Percentiles rank a stretch among this genome's conserved stretches.
phyloP scores from a whole-genome alignment of 2,113 vertebrate genomes.

The Diglossa brunneiventris region DNA sequence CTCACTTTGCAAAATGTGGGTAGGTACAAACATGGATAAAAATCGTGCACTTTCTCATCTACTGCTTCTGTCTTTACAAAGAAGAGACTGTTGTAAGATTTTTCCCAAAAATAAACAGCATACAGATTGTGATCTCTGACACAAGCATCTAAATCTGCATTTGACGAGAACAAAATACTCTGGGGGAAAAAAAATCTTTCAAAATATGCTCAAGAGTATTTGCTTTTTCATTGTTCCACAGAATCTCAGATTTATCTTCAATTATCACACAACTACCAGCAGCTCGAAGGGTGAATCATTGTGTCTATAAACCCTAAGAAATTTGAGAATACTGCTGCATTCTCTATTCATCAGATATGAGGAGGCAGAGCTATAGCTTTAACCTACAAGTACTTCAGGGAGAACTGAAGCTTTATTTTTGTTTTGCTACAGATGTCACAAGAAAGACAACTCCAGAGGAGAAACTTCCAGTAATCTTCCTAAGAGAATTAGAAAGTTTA shows the following conservation, averaged over 20 bases:
- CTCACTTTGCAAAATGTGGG: neutral
- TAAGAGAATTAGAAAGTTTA: neutral
- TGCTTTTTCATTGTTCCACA: neutral
- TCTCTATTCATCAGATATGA: conserved; percentile 1
- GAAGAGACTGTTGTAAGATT: neutral
- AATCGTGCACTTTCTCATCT: neutral
- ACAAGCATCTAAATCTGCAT: neutral
- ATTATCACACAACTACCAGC: conserved; percentile 5
- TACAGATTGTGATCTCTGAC: neutral
- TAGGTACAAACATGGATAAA: neutral
- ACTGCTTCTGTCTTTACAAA: neutral
- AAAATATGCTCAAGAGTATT: neutral
- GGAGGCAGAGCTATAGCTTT: neutral
- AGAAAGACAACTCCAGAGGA: neutral
- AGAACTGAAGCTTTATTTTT: neutral
- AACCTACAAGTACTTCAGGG: neutral
- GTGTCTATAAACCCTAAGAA: conserved; percentile 9
- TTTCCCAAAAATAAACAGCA: conserved; percentile 1
- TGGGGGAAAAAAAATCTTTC: neutral
- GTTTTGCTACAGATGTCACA: neutral
- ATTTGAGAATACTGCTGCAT: neutral
- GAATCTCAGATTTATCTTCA: conserved; percentile 43
- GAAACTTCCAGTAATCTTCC: neutral
- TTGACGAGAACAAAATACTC: neutral
- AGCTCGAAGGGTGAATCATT: neutral